phyloP scores from a whole-genome alignment of 2,797 vertebrate species.

The Glyptemys insculpta region DNA sequence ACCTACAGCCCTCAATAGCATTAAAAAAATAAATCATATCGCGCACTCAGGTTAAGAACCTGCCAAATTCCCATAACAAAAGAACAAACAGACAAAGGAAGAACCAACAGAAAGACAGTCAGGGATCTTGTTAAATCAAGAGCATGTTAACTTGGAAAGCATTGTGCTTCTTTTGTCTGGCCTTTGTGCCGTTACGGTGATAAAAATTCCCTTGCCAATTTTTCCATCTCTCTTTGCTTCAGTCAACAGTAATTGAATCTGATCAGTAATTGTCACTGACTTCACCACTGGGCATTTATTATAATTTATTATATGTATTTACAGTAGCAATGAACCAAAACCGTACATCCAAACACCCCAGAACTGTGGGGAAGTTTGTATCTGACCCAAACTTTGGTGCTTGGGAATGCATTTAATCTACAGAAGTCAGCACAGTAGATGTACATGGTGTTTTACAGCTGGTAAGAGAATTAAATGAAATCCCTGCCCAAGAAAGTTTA shows the following conservation, averaged over 20 bases:
- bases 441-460: not conserved
- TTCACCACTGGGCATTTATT: constrained; percentile 33
- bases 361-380: not conserved
- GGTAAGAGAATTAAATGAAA: not conserved
- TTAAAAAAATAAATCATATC: not conserved
- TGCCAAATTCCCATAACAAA: not conserved
- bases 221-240: not conserved
- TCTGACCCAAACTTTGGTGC: not conserved
- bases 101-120: not conserved
- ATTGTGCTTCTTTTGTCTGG: not conserved
- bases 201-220: not conserved
- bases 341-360: not conserved
- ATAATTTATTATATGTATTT: constrained; percentile 21
- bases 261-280: not conserved
- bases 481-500: accelerated
- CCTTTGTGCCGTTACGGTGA: not conserved
- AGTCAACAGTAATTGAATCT: constrained; percentile 21
- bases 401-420: not conserved
- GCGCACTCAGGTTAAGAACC: accelerated
- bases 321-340: constrained; percentile 16
- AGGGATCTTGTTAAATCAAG: not conserved
- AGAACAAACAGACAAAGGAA: not conserved
- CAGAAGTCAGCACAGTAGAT: not conserved
- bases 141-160: accelerated
- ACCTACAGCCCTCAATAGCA: not conserved